Evolutionary conservation across 2,113 vertebrate genomes (phyloP), one percentile per base, ranked within the genome.

Genomic region (Poeciliopsis occidentalis): DNA sequence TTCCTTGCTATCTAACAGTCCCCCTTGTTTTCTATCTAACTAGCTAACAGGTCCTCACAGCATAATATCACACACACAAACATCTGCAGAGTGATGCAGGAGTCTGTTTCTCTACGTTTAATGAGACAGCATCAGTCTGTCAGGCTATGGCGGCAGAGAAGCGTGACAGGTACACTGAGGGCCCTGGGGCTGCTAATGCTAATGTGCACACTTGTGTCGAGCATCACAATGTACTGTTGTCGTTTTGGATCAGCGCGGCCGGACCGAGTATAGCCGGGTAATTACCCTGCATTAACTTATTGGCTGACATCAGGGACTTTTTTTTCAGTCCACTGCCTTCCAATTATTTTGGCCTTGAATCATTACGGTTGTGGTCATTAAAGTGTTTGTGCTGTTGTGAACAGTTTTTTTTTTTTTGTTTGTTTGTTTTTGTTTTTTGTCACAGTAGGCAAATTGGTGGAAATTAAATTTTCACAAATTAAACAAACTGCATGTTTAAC

Each of bases 211-310:
- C 69, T 78, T 67, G 63, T 32, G 17, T 77, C 69, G 17, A 4
- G 31, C 73, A 74, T 70, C 8, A 26, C 65, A 76, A 85, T 82
- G 71, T 68, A 27, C 27, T 65, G 71, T 29, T 78, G 83, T 64
- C 77, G 71, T 83, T 91, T 80, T 67, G 82, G 75, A 81, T 75
- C 60, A 70, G 75, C 82, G 68, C 27, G 70, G 27, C 76, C 69
- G 70, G 67, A 69, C 64, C 41, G 70, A 77, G 39, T 71, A 30
- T 81, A 81, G 87, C 71, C 80, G 37, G 73, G 37, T 79, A 83
- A 87, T 87, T 86, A 81, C 76, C 80, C 65, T 90, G 79, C 75
- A 89, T 91, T 90, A 87, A 86, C 73, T 77, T 79, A 90, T 87
- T 88, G 88, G 75, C 75, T 85, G 67, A 84, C 75, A 78, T 90